These are phyloP conservation scores for Drosophila parthenogenetica DNA, from an alignment of 2,888 invertebrate genomes.

Conservation along the genomic window DNA sequence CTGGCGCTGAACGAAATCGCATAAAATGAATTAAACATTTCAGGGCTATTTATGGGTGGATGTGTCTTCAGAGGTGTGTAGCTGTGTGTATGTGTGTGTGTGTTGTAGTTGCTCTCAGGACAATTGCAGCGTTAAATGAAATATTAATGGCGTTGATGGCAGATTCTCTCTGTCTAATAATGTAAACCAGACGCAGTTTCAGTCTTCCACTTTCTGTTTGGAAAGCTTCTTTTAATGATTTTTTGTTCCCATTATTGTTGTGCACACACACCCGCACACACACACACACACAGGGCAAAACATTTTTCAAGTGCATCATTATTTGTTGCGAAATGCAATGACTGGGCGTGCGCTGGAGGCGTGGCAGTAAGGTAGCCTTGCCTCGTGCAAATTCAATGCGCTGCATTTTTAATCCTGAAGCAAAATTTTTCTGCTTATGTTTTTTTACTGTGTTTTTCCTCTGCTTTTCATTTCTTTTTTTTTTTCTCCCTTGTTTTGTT, in stretches of 20 bases:
- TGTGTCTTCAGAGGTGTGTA: conserved; percentile 4
- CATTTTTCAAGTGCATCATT: conserved; percentile 80
- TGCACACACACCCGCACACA: conserved; percentile 52
- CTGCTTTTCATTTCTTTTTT: conserved; percentile 4
- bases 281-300: conserved; percentile 44
- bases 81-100: conserved; percentile 18
- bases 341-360: conserved; percentile 8
- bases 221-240: conserved; percentile 71
- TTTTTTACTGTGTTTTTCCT: conserved; percentile 21
- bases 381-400: conserved; percentile 74
- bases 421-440: conserved; percentile 57
- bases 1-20: conserved; percentile 79
- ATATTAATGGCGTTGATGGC: conserved; percentile 75
- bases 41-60: conserved; percentile 71
- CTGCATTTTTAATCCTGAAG: conserved; percentile 78
- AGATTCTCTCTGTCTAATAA: conserved; percentile 61
- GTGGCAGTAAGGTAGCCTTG: conserved; percentile 32
- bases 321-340: conserved; percentile 70
- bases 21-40: conserved; percentile 82
- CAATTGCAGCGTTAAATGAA: conserved; percentile 80
- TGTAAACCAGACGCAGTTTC: conserved; percentile 40
- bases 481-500: conserved; percentile 21
- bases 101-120: conserved; percentile 65
- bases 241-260: conserved; percentile 45
- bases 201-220: conserved; percentile 10